Percentiles rank a stretch among this genome's conserved stretches.
Evolutionary conservation across 2,113 vertebrate species (phyloP).

Genomic region (Henicopernis longicauda): DNA sequence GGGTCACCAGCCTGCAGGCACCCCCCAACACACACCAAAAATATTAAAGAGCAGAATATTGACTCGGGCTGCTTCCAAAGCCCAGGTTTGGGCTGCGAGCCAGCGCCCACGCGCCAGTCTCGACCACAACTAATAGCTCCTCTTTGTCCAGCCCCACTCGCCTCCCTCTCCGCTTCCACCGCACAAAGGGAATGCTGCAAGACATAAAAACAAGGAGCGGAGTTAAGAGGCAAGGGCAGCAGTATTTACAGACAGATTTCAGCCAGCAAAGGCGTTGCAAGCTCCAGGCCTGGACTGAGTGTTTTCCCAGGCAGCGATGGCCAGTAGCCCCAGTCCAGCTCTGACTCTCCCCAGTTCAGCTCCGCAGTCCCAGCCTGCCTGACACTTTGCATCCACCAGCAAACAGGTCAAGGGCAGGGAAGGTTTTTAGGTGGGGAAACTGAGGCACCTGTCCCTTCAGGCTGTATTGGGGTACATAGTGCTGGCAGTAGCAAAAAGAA

Average conservation of each 20-base stretch:
- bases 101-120: not conserved
- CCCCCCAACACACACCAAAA: not conserved
- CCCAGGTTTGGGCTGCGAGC: not conserved
- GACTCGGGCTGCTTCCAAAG: not conserved
- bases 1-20: not conserved
- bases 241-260: not conserved
- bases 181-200: not conserved
- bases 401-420: not conserved
- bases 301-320: not conserved
- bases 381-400: not conserved
- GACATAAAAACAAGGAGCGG: not conserved
- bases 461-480: not conserved
- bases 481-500: not conserved
- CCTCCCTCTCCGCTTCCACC: not conserved
- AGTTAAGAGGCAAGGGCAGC: not conserved
- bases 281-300: not conserved
- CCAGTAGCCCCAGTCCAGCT: not conserved
- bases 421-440: not conserved
- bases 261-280: not conserved
- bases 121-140: not conserved
- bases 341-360: not conserved
- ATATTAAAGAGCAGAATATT: not conserved
- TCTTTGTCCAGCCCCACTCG: not conserved
- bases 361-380: not conserved
- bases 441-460: not conserved